Base-by-base conservation (phyloP, 2,888 invertebrate genomes). In the Theretra japonica region DNA sequence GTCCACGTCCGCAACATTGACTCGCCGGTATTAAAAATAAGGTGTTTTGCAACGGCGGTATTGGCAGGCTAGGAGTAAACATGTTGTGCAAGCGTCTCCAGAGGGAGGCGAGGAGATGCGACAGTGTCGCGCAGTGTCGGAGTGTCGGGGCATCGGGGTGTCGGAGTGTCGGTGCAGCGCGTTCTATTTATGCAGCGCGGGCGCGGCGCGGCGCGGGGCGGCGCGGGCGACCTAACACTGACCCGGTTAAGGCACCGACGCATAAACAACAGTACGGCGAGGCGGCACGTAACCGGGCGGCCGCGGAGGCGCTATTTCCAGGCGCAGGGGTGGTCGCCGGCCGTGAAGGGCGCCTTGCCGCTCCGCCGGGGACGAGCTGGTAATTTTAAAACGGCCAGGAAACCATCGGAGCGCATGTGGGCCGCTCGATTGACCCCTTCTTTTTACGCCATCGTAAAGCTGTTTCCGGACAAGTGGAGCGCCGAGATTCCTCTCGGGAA, bases 151-250 rank as follows among this genome's bases (percentile, higher is more conserved):
- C 23, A 7, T 30, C 19, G n/a, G 56, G 8, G 75, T 76, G 79
- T 75, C 79, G 78, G 83, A 82, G 83, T 80, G 79, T 82, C 83
- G 84, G 83, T 77, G 80, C 81, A 77, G 80, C 77, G 82, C 82
- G 82, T 41, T 88, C 92, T 92, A 93, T 92, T 93, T 92, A 88
- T 90, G 92, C 91, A 90, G 88, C 85, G 89, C 41, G 53, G 17
- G 53, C 41, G 92, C 91, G 89, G 88, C 85, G 89, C 23, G 19
- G 19, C 41, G 41, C 41, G 53, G n/a, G 17, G 53, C 53, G n/a
- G 53, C 53, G 90, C 90, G 90, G 92, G 91, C 88, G 93, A 90
- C 92, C 93, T 94, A 94, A 92, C 93, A 94, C 93, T 94, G 94
- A 93, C 93, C 94, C 86, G 91, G 91, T 92, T 93, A 91, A 88